A percentile compares a stretch with the other conserved stretches of the same genome.
phyloP scores from a whole-genome alignment of 2,888 invertebrate species.

The Orthosia gracilis region DNA sequence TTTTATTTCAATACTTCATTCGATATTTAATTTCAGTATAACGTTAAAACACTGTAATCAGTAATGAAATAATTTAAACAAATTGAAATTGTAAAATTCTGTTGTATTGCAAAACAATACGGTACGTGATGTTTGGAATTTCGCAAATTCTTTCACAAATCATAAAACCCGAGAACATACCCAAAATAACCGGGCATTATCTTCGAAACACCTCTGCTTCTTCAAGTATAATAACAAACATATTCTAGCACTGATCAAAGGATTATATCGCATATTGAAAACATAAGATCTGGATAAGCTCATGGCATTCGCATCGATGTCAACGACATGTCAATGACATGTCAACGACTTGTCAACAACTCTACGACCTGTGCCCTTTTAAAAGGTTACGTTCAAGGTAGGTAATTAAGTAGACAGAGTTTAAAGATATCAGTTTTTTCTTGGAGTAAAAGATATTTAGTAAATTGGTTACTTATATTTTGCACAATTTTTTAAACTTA shows the following conservation, averaged over 20 bases:
- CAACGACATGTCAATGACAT: conserved; percentile 48
- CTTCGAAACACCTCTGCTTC: conserved; percentile 5
- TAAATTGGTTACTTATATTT: conserved; percentile 15
- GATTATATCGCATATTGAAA: conserved; percentile 71
- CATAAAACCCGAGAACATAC: conserved; percentile 3
- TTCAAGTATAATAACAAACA: conserved; percentile 57
- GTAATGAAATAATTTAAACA: conserved; percentile 7
- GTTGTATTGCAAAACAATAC: conserved; percentile 12
- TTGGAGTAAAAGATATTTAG: conserved; percentile 8
- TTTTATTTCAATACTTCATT: background rate
- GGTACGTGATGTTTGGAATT: no score
- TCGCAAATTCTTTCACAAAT: conserved; percentile 8
- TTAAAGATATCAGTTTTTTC: conserved; percentile 32
- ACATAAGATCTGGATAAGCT: conserved; percentile 53
- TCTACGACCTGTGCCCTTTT: conserved; percentile 53
- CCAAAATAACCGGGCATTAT: conserved; percentile 17
- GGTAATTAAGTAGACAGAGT: conserved; percentile 37
- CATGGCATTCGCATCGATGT: conserved; percentile 44
- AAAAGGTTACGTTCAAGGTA: conserved; percentile 50
- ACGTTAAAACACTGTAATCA: no score
- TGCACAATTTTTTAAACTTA: background rate
- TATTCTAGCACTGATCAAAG: conserved; percentile 62
- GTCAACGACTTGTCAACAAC: conserved; percentile 53
- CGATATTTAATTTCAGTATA: background rate
- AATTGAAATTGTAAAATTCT: background rate